These are phyloP conservation scores for Papilio elwesi DNA, from an alignment of 2,888 invertebrate species.

Conservation along the genomic window DNA sequence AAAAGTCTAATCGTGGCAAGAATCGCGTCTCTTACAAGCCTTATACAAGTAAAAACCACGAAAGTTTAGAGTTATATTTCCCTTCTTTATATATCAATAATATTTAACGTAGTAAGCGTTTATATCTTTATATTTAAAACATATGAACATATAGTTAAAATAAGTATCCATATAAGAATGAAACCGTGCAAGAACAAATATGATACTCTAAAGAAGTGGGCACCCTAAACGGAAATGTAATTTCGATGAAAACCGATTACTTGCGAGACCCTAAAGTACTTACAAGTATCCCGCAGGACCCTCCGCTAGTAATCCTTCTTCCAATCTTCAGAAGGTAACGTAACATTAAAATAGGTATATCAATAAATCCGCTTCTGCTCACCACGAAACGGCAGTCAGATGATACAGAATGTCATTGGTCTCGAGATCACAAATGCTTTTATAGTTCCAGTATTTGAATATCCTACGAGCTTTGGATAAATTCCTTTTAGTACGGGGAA, in stretches of 20 bases:
- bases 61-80: too few species aligned
- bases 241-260: slow-evolving; percentile 40
- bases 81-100: too few species aligned
- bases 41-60: too few species aligned
- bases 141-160: not conserved
- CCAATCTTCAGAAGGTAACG: slow-evolving; percentile 39
- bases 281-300: slow-evolving; percentile 36
- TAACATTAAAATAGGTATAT: slow-evolving; percentile 40
- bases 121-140: too few species aligned
- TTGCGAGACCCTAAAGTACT: slow-evolving; percentile 32
- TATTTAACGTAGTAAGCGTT: too few species aligned
- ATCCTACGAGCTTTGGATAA: slow-evolving; percentile 64
- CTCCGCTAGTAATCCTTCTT: slow-evolving; percentile 36
- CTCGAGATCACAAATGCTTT: slow-evolving; percentile 70
- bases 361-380: slow-evolving; percentile 33
- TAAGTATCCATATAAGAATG: not conserved
- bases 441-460: slow-evolving; percentile 72
- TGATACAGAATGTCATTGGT: slow-evolving; percentile 66
- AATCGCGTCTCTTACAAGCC: too few species aligned
- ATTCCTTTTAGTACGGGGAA: slow-evolving; percentile 65
- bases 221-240: slow-evolving; percentile 30
- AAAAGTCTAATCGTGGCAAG: too few species aligned
- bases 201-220: slow-evolving; percentile 1
- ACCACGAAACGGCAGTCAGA: slow-evolving; percentile 42
- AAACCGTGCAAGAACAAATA: slow-evolving; percentile 1